Evolutionary conservation across 2,797 vertebrate species (phyloP), one percentile per base, ranked within the genome.

Genomic region (Borostomias antarcticus): DNA sequence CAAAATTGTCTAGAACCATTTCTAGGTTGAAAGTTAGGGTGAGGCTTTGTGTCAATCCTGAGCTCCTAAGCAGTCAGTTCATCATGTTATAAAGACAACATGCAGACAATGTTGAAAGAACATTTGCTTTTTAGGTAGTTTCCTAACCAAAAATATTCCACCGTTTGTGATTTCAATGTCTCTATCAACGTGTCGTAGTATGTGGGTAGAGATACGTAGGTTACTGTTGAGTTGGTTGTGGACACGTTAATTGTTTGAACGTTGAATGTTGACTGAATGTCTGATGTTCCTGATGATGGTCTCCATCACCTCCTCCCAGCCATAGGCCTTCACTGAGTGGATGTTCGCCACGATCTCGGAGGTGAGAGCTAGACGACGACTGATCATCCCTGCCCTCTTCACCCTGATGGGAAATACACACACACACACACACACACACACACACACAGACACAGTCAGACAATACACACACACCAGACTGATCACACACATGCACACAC

Each of bases 281-380:
- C 96, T 93, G 84, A 99, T 93, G 79, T 91, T 95, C 88, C 94
- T 94, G 86, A 99, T 97, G 68, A 98, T 96, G 79, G 93, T 96
- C 92, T 98, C 96, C 97, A 99, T 98, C 70, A 96, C 95, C 83
- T 97, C 94, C 89, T 99, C 98, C 98, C 98, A 99, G 79, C 98
- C 96, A 2, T 98, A 98, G 5, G 95, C 95, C 81, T 99, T 99
- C 76, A 99, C 96, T 5, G 97, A 98, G 37, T 98, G 96, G 71
- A 99, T 96, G 87, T 99, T 99, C 81, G 99, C 97, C 89, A 99
- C 95, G 45, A 98, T 95, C 93, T 99, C 98, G 40, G 96, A 94
- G 8, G 96, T 99, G 73, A 99, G 95, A 73, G 95, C 96, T 66
- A 99, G 93, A 37, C 98, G 95, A 56, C 96, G 94, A 74, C 91